Conservation (phyloP, 1,140 invertebrate genomes). For the Heterodera schachtii region DNA sequence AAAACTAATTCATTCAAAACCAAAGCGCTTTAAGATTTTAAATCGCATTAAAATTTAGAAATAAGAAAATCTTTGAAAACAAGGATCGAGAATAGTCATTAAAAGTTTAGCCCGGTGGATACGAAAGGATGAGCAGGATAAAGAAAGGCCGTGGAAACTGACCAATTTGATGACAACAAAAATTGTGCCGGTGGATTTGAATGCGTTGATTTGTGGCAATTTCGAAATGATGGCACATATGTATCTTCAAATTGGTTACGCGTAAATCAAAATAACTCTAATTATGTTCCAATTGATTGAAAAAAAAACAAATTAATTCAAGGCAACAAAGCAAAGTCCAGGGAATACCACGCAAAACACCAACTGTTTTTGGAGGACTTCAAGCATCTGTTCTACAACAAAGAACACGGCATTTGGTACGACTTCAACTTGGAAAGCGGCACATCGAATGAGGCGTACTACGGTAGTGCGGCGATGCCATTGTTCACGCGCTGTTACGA, state of each 20-base stretch:
- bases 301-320: not conserved
- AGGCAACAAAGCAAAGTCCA: constrained; percentile 11
- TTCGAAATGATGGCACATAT: constrained; percentile 36
- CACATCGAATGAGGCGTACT: not conserved
- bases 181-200: no score
- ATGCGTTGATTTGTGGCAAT: no score
- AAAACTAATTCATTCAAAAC: no score
- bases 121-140: constrained; percentile 15
- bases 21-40: no score
- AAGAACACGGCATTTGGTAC: not conserved
- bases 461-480: no score
- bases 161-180: constrained; percentile 24
- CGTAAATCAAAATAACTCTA: no score
- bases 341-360: not conserved
- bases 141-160: constrained; percentile 2
- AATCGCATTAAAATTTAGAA: no score
- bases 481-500: no score
- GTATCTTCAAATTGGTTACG: constrained; percentile 48
- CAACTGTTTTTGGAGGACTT: not conserved
- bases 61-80: no score
- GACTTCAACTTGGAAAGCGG: constrained; percentile 8
- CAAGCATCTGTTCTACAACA: no score
- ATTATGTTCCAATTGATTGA: no score
- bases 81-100: not conserved
- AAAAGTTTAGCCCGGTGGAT: constrained; percentile 46